Conservation (phyloP, 2,797 vertebrate species). For the Holocentrus rufus region DNA sequence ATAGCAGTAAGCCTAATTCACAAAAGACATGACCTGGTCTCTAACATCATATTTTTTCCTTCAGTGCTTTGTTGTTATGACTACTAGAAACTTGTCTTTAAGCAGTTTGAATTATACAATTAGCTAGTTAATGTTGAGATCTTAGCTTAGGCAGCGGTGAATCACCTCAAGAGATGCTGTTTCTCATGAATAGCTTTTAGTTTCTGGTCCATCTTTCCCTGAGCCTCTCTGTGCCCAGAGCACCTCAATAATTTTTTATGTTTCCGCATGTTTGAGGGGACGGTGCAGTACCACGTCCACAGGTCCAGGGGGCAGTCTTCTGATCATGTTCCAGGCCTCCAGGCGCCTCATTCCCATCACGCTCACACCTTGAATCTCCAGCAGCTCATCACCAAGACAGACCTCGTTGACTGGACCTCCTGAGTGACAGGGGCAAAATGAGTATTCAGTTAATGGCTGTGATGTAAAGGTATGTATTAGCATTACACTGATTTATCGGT, state of each 20-base stretch:
- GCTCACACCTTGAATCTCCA: constrained; percentile 77
- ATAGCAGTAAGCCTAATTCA: background rate
- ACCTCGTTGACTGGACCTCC: constrained; percentile 79
- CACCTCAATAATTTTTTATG: constrained; percentile 35
- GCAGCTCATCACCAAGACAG: constrained; percentile 80
- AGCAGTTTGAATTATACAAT: background rate
- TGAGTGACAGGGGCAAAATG: constrained; percentile 38
- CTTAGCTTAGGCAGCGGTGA: background rate
- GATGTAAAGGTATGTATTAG: background rate
- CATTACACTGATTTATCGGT: no score
- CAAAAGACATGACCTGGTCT: constrained; percentile 7
- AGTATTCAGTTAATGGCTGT: background rate
- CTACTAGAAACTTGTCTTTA: background rate
- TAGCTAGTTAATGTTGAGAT: background rate
- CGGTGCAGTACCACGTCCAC: constrained; percentile 80
- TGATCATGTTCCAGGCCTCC: constrained; percentile 84
- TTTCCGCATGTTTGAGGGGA: constrained; percentile 49
- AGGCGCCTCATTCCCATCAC: constrained; percentile 78
- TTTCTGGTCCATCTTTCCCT: constrained; percentile 15
- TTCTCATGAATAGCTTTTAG: constrained; percentile 11
- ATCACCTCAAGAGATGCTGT: background rate
- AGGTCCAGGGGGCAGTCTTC: constrained; percentile 77
- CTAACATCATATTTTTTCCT: constrained; percentile 14
- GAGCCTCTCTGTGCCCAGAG: background rate
- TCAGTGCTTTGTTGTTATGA: constrained; percentile 19